A percentile compares a stretch with the other conserved stretches of the same genome.
Conservation (phyloP, 2,113 vertebrate species). For the Amblyornis subalaris region DNA sequence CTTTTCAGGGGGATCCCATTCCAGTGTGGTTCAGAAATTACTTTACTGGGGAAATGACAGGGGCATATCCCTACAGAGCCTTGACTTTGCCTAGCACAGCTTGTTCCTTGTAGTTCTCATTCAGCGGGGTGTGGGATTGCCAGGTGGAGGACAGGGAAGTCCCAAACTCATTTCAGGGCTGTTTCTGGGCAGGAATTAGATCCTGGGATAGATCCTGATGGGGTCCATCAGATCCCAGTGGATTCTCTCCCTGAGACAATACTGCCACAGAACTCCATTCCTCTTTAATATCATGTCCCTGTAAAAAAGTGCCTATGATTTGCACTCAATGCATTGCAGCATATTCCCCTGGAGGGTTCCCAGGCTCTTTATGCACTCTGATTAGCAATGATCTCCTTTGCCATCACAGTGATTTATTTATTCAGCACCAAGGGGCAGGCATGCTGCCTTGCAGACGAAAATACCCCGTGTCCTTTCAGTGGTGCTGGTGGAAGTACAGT, state of each 20-base stretch:
- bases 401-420: conserved; percentile 2
- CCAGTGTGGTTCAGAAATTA: not conserved
- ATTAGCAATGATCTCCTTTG: conserved; percentile 30
- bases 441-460: not conserved
- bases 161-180: not conserved
- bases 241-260: not conserved
- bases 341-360: not conserved
- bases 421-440: not conserved
- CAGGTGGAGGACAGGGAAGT: not conserved
- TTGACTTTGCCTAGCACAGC: not conserved
- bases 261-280: not conserved
- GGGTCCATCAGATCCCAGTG: not conserved
- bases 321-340: not conserved
- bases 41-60: not conserved
- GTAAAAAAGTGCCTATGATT: not conserved
- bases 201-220: not conserved
- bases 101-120: not conserved
- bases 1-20: not conserved
- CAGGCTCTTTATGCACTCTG: not conserved
- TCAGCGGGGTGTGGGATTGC: not conserved
- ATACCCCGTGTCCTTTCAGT: not conserved
- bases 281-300: not conserved
- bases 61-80: not conserved
- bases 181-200: not conserved
- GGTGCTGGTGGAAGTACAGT: not conserved